Evolutionary conservation across 1,140 invertebrate species (phyloP).

Genomic region (Rhagoletis pomonella): DNA sequence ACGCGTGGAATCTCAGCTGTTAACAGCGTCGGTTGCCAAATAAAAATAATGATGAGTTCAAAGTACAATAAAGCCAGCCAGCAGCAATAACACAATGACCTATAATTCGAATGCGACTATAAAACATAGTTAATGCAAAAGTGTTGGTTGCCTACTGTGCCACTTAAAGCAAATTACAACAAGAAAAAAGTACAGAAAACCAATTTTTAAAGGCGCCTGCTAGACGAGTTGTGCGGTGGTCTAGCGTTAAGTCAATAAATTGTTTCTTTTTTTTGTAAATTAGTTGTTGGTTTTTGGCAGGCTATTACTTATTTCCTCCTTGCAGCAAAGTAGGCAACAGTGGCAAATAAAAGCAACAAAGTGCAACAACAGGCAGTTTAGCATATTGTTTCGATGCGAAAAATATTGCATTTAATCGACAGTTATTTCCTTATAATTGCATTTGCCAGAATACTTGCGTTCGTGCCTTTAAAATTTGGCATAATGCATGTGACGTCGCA

Average conservation of each 20-base stretch:
- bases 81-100: background rate
- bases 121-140: background rate
- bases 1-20: background rate
- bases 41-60: background rate
- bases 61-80: background rate
- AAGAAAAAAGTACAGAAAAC: background rate
- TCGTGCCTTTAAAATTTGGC: no score
- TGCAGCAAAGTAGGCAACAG: no score
- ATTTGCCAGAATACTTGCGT: no score
- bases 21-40: background rate
- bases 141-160: background rate
- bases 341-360: no score
- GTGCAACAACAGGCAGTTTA: no score
- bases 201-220: background rate
- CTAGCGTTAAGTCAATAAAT: background rate
- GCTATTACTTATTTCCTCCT: background rate
- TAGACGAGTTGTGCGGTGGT: background rate
- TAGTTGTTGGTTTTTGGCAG: background rate
- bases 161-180: background rate
- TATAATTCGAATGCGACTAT: background rate
- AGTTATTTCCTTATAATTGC: no score
- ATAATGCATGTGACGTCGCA: no score
- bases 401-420: no score
- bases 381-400: no score
- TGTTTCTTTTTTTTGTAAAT: background rate